A percentile compares a stretch with the other conserved stretches of the same genome.
These are phyloP conservation scores for Turritopsis rubra DNA, from an alignment of 30 jellyfish, hydroid and myxozoan genomes.

Conservation along the genomic window DNA sequence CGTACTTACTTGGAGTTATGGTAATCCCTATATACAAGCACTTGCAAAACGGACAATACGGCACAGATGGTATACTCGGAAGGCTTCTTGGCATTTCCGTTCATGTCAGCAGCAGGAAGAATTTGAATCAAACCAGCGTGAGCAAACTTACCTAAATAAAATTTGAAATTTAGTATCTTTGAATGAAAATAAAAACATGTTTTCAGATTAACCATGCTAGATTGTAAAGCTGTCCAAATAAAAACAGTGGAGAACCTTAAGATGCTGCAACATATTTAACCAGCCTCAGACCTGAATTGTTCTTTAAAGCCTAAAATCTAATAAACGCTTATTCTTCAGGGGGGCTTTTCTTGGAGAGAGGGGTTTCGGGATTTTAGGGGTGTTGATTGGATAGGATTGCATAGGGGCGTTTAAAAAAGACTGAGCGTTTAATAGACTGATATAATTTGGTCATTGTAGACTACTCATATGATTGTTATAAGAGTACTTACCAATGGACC, in stretches of 20 bases:
- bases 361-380: too few species aligned
- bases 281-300: too few species aligned
- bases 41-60: conserved; percentile 66
- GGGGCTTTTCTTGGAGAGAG: too few species aligned
- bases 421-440: too few species aligned
- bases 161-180: not conserved
- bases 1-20: conserved; percentile 72
- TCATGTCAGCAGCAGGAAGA: conserved; percentile 71
- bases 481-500: conserved; percentile 61
- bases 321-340: too few species aligned
- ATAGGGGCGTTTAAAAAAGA: too few species aligned
- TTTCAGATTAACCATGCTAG: not conserved
- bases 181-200: not conserved
- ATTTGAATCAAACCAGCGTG: conserved; percentile 63
- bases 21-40: conserved; percentile 53
- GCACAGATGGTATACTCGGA: conserved; percentile 89
- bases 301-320: too few species aligned
- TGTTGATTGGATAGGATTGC: too few species aligned
- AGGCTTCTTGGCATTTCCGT: conserved; percentile 68
- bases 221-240: not conserved
- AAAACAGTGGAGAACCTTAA: too few species aligned
- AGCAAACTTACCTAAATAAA: conserved; percentile 65
- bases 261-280: too few species aligned
- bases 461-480: too few species aligned
- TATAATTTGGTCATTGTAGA: too few species aligned